phyloP scores from a whole-genome alignment of 2,113 vertebrate genomes.

The Charadrius vociferus region DNA sequence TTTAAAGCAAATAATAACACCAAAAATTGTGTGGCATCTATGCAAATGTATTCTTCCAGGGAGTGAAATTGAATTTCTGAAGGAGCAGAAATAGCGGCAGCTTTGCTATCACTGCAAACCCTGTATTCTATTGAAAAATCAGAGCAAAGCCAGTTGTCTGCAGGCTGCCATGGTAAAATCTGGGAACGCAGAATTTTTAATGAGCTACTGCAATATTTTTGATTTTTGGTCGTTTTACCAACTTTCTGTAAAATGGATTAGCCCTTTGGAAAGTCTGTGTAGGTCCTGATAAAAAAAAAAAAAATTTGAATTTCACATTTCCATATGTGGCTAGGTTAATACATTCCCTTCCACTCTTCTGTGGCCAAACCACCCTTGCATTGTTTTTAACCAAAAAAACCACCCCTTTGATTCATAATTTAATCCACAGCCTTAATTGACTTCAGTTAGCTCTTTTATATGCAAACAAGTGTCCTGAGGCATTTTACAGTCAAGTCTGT shows the following conservation, averaged over 20 bases:
- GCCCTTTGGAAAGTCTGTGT: not conserved
- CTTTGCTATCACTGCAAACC: not conserved
- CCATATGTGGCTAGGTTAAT: not conserved
- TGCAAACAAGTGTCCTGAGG: constrained; percentile 65
- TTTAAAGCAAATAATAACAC: not conserved
- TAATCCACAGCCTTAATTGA: constrained; percentile 38
- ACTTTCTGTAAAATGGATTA: not conserved
- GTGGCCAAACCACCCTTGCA: not conserved
- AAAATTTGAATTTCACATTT: not conserved
- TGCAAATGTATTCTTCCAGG: not conserved
- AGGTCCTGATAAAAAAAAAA: not conserved
- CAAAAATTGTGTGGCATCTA: not conserved
- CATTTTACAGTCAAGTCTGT: constrained; percentile 33
- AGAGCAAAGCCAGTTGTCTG: not conserved
- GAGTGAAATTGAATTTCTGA: not conserved
- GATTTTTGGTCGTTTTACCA: not conserved
- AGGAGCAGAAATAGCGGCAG: not conserved
- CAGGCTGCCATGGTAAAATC: not conserved
- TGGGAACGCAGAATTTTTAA: not conserved
- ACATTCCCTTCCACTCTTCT: not conserved
- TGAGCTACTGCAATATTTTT: not conserved
- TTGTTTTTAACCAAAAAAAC: constrained; percentile 22
- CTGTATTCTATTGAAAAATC: not conserved
- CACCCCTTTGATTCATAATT: constrained; percentile 46
- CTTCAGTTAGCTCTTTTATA: constrained; percentile 65